Conservation (phyloP, 2,113 vertebrate species). For the Spheniscus mendiculus region DNA sequence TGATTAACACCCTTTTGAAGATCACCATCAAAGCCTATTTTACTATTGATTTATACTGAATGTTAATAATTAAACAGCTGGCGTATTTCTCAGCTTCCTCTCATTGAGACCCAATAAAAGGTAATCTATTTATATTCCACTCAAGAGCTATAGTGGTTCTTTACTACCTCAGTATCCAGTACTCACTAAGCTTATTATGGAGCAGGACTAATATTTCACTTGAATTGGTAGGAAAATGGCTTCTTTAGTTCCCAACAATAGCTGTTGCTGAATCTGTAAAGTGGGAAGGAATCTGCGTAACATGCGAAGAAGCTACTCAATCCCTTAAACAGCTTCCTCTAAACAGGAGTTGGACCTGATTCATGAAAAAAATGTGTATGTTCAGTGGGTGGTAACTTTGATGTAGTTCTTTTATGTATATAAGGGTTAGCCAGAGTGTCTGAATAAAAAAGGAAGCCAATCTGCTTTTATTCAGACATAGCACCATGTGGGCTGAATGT, state of each 20-base stretch:
- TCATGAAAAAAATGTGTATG: background rate
- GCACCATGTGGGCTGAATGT: constrained; percentile 32
- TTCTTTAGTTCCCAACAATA: background rate
- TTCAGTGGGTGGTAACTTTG: constrained; percentile 36
- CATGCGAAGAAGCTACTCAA: background rate
- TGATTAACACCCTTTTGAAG: constrained; percentile 47
- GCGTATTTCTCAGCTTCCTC: constrained; percentile 22
- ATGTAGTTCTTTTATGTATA: constrained; percentile 27
- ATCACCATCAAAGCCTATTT: constrained; percentile 41
- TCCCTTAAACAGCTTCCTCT: background rate
- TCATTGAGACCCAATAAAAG: constrained; percentile 25
- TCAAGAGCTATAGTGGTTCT: constrained; percentile 18
- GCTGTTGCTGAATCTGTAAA: background rate
- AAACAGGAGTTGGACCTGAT: background rate
- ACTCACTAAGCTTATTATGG: background rate
- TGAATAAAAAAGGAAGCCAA: constrained; percentile 55
- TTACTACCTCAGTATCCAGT: background rate
- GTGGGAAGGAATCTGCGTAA: background rate
- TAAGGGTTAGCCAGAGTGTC: constrained; percentile 37
- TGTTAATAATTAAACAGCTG: constrained; percentile 52
- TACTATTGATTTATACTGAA: constrained; percentile 20
- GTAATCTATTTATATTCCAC: constrained; percentile 31
- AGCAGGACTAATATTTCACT: constrained; percentile 18
- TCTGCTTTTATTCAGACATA: constrained; percentile 55
- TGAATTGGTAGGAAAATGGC: constrained; percentile 5